Evolutionary conservation across 2,888 invertebrate genomes (phyloP).

Genomic region (Byasa hedistus): DNA sequence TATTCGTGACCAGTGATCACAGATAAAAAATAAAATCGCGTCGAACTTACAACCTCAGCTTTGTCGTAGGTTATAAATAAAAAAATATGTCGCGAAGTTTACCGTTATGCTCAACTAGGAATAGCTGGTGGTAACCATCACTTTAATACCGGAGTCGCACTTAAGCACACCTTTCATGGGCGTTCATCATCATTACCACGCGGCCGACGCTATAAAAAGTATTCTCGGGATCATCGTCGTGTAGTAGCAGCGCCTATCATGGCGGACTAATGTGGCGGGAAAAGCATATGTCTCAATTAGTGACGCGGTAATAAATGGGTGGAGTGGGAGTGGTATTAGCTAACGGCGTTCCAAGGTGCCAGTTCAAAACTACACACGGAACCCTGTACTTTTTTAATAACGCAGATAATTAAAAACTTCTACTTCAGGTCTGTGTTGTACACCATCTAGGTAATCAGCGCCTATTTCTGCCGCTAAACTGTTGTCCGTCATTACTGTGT

Average conservation of each 20-base stretch:
- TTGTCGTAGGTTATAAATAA: no score
- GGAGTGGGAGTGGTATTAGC: conserved; percentile 49
- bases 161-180: conserved; percentile 11
- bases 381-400: background rate
- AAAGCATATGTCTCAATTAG: conserved; percentile 71
- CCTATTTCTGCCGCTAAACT: no score
- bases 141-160: conserved; percentile 18
- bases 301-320: conserved; percentile 50
- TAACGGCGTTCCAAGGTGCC: conserved; percentile 36
- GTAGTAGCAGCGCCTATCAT: conserved; percentile 38
- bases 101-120: conserved; percentile 4
- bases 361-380: conserved; percentile 18
- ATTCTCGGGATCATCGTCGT: conserved; percentile 31
- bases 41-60: no score
- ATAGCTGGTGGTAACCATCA: conserved; percentile 5
- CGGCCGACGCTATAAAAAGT: conserved; percentile 22
- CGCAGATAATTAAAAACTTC: no score
- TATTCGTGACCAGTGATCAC: no score
- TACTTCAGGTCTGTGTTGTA: no score
- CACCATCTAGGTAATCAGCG: no score
- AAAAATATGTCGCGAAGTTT: background rate
- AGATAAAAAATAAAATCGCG: no score
- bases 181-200: conserved; percentile 29
- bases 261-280: conserved; percentile 53
- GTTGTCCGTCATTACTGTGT: no score